phyloP scores from a whole-genome alignment of 2,888 invertebrate species.

The Chloromyia formosa region DNA sequence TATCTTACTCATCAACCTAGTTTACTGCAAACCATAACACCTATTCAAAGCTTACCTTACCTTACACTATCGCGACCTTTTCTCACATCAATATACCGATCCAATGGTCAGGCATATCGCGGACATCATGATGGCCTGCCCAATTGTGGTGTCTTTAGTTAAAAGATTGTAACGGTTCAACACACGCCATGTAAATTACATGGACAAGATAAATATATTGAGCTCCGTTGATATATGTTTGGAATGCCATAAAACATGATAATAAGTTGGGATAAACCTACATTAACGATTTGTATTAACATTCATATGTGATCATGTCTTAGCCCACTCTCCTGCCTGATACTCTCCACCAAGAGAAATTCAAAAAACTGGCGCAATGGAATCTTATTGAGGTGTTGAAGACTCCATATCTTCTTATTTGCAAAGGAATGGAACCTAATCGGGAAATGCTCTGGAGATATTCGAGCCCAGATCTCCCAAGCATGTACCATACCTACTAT shows the following conservation, averaged over 20 bases:
- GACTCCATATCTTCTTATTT: neutral
- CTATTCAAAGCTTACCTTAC: neutral
- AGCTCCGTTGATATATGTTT: slow-evolving; percentile 24
- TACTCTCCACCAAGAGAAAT: slow-evolving; percentile 6
- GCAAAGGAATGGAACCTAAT: slow-evolving; percentile 25
- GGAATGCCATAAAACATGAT: slow-evolving; percentile 29
- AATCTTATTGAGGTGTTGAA: slow-evolving; percentile 18
- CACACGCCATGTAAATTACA: slow-evolving; percentile 18
- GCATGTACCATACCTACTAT: neutral
- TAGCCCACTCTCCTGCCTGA: slow-evolving; percentile 20
- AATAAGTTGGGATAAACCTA: neutral
- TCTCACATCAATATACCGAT: neutral
- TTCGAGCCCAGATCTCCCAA: neutral
- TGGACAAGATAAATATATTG: slow-evolving; percentile 22
- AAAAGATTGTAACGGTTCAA: slow-evolving; percentile 24
- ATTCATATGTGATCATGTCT: neutral
- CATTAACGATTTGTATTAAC: slow-evolving; percentile 23
- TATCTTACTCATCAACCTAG: no score
- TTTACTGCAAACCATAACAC: no score
- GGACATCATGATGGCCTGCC: neutral
- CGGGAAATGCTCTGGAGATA: neutral
- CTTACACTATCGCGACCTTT: neutral
- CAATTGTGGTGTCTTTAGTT: neutral
- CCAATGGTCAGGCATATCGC: neutral
- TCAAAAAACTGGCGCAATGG: neutral